These are phyloP conservation scores for Erebia aethiops DNA, from an alignment of 2,888 invertebrate genomes.

Conservation along the genomic window DNA sequence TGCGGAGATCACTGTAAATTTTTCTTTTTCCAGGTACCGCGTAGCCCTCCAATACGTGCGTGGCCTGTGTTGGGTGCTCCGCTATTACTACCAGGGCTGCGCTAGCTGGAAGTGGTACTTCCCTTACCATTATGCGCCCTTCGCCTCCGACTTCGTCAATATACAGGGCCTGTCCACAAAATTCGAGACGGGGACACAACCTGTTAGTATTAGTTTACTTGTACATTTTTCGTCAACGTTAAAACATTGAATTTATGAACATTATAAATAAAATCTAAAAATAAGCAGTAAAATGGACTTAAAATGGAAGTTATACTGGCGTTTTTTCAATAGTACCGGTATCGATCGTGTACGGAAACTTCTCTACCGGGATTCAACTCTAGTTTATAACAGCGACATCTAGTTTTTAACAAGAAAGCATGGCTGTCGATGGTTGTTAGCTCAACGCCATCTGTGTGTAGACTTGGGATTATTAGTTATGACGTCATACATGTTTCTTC, in stretches of 20 bases:
- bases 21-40: constrained; percentile 81
- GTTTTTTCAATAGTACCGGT: too few relatives aligned
- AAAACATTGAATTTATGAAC: too few relatives aligned
- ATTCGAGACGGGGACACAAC: constrained; percentile 94
- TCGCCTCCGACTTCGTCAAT: constrained; percentile 98
- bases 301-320: too few relatives aligned
- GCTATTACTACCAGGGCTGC: constrained; percentile 99
- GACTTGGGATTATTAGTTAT: too few relatives aligned
- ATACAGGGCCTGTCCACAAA: constrained; percentile 92
- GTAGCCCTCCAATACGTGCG: constrained; percentile 97
- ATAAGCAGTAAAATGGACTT: background rate
- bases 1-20: background rate
- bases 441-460: too few relatives aligned
- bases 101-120: constrained; percentile 99
- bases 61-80: constrained; percentile 98
- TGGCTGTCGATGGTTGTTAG: too few relatives aligned
- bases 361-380: background rate
- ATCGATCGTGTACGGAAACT: background rate
- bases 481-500: too few relatives aligned
- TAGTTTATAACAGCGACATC: too few relatives aligned
- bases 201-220: constrained; percentile 85
- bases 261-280: too few relatives aligned
- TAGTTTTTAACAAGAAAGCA: too few relatives aligned
- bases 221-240: background rate
- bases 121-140: constrained; percentile 99